Evolutionary conservation across 2,797 vertebrate genomes (phyloP), one percentile per base, ranked within the genome.

Genomic region (Labroides dimidiatus): DNA sequence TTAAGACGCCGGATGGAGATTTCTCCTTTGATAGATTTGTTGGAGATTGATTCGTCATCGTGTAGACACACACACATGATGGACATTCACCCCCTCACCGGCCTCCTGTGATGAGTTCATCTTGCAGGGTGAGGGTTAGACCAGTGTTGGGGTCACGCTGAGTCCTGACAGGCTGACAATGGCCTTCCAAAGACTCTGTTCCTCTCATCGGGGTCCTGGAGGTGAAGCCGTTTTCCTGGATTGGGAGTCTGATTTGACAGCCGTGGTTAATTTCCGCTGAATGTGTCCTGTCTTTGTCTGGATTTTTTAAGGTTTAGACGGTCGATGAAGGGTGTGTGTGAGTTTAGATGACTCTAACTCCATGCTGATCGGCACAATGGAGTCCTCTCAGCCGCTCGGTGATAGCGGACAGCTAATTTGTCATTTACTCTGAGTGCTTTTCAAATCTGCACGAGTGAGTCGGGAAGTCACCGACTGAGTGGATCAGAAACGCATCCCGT

Each of bases 161-260:
- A 49, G 42, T 47, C 65, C 79, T 93, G 93, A 93, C 93, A 93
- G 84, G 78, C 79, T 52, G 67, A 93, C 92, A 94, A 94, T 90
- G 88, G 78, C 76, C 72, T 74, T 57, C 70, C 50, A 63, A 89
- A 89, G 88, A 83, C 88, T 89, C 84, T 80, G 76, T 88, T 84
- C 73, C 78, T 41, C 17, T n/a, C 61, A 15, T 0, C 60, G 0
- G 62, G 78, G 83, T 74, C 82, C 52, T 64, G 8, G 45, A 83
- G 84, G 90, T 86, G 87, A 88, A 77, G 60, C 23, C 3, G 27
- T n/a, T 72, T 64, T 74, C 82, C 47, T 58, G 62, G 78, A 81
- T 74, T 33, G 81, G 58, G 80, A 85, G n/a, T 84, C 10, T 21
- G 56, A 56, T 64, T 56, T 72, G 89, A 90, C 90, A 90, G 85